These are phyloP conservation scores for Protobothrops flavoviridis DNA, from an alignment of 2,113 vertebrate species.

Conservation along the genomic window DNA sequence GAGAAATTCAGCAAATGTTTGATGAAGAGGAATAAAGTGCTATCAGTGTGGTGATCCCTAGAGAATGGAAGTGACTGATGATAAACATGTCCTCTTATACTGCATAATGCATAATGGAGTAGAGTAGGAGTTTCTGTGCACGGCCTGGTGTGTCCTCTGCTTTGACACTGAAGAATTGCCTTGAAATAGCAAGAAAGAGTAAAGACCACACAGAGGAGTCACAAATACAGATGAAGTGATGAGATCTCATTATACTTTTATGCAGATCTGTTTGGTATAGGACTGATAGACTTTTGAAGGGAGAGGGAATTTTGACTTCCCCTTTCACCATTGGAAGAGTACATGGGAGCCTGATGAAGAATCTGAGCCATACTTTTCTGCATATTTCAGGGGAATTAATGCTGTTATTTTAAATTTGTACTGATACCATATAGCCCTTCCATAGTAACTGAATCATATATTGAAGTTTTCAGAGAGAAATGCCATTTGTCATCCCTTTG, in stretches of 20 bases:
- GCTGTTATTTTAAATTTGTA: neutral
- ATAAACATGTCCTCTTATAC: neutral
- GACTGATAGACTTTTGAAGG: neutral
- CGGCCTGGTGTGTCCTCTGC: neutral
- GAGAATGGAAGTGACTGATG: neutral
- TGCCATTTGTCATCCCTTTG: too few species aligned
- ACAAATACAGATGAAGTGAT: neutral
- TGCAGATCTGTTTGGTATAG: neutral
- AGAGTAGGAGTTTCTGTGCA: neutral
- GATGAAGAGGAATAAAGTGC: neutral
- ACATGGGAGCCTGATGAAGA: neutral
- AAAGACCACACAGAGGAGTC: neutral
- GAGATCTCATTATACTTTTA: neutral
- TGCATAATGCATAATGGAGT: neutral
- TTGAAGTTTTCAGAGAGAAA: neutral
- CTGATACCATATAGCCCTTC: neutral
- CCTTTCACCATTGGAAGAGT: neutral
- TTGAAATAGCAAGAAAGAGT: neutral
- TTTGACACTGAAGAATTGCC: neutral
- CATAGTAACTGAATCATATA: neutral
- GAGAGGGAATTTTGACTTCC: neutral
- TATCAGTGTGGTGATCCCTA: neutral
- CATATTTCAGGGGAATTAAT: neutral
- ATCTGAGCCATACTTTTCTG: neutral
- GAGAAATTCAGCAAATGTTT: neutral